Evolutionary conservation across 2,113 vertebrate species (phyloP), one percentile per base, ranked within the genome.

Genomic region (Herpetotheres cachinnans): DNA sequence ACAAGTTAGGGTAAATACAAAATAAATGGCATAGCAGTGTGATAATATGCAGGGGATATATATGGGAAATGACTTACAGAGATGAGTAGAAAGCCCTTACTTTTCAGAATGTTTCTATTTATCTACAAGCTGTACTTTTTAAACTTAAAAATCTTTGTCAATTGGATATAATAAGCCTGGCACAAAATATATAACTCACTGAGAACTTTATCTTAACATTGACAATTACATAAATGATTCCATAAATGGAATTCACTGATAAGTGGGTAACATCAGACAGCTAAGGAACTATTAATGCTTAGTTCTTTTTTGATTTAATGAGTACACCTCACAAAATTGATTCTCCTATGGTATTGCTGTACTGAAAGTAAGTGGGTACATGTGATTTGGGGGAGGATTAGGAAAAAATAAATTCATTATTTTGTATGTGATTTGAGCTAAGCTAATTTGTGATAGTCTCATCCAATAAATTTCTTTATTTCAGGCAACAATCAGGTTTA

Each of bases 81-180:
- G 52, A 40, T 44, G 89, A 86, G 17, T 52, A 80, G 40, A 67
- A 71, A 74, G 12, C 36, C 61, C 47, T 77, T 84, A 61, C 38
- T 94, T 95, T 94, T 65, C 56, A 46, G 47, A 86, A 82, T 74
- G 40, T 82, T 97, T 87, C n/a, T 63, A 44, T 86, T 92, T 90
- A 40, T 79, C 30, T 85, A 59, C 25, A 95, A 81, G 22, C 42
- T 76, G 19, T 83, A 40, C 16, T 91, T 96, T 90, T 92, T 24
- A 77, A 85, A 83, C n/a, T 91, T 82, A 71, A 95, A 96, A 65
- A 16, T 42, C 36, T 38, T 85, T 76, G 26, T 52, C 55, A n/a
- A 1, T 65, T 81, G 34, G 27, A 36, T 83, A 86, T 74, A 95
- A 82, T 66, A 77, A 89, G 26, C 38, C n/a, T 86, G 81, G 5